Evolutionary conservation across 2,888 invertebrate genomes (phyloP).

Genomic region (Chrysolina americana): DNA sequence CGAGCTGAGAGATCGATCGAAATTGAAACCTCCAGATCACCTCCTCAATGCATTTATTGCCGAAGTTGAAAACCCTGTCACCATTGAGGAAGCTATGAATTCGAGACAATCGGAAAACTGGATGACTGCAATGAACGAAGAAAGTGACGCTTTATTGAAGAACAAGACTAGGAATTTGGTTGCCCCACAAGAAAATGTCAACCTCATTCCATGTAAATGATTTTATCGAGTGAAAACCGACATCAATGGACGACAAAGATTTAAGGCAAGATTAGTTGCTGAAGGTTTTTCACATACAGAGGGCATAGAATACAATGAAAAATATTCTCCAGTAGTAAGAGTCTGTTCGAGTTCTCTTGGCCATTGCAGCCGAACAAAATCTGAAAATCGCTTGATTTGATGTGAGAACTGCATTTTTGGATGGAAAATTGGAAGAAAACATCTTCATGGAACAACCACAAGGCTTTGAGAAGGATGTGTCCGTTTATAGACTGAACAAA

Average conservation of each 20-base stretch:
- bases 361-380: slow-evolving; percentile 7
- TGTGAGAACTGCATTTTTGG: slow-evolving; percentile 22
- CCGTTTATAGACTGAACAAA: too few relatives aligned
- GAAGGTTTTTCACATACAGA: slow-evolving; percentile 9
- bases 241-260: slow-evolving; percentile 2
- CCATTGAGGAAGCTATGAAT: background rate
- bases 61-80: background rate
- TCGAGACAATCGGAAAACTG: background rate
- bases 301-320: slow-evolving; percentile 22
- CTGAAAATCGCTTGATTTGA: slow-evolving; percentile 18
- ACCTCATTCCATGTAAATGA: background rate
- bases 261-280: slow-evolving; percentile 2
- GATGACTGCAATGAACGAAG: slow-evolving; percentile 3
- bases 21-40: too few relatives aligned
- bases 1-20: too few relatives aligned
- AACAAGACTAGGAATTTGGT: background rate
- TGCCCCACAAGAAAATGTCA: background rate
- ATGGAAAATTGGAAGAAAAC: slow-evolving; percentile 4
- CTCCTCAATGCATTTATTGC: background rate
- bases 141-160: background rate
- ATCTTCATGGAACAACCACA: slow-evolving; percentile 18
- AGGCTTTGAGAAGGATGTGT: background rate
- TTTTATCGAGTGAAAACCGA: background rate
- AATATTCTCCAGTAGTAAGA: slow-evolving; percentile 6
- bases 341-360: slow-evolving; percentile 4